Conservation (phyloP, 1,140 invertebrate species). For the Odontomachus brunneus region DNA sequence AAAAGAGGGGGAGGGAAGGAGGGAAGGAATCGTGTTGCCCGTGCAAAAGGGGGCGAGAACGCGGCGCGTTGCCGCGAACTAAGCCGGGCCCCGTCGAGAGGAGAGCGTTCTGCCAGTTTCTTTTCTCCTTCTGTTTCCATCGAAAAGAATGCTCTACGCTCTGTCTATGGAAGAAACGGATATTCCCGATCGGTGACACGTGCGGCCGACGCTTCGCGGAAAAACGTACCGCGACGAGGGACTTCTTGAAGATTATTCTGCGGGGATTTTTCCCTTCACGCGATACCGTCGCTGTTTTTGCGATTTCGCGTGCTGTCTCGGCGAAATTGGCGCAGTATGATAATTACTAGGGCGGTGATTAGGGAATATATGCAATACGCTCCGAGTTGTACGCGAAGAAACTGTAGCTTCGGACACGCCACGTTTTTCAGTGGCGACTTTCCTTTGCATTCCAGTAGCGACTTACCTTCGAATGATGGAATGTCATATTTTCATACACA, state of each 20-base stretch:
- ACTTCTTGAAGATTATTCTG: slow-evolving; percentile 56
- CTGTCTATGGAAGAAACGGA: slow-evolving; percentile 61
- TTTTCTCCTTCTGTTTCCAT: slow-evolving; percentile 68
- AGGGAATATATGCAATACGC: too few species aligned
- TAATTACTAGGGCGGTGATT: too few species aligned
- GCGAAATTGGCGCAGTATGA: too few species aligned
- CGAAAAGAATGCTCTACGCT: slow-evolving; percentile 66
- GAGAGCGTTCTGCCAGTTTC: slow-evolving; percentile 65
- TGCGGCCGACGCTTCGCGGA: slow-evolving; percentile 63
- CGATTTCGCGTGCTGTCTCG: too few species aligned
- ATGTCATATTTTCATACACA: too few species aligned
- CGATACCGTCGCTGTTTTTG: not conserved
- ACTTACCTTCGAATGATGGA: too few species aligned
- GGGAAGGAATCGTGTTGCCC: not conserved
- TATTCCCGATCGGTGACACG: slow-evolving; percentile 63
- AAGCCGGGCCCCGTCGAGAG: slow-evolving; percentile 71
- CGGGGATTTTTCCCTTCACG: not conserved
- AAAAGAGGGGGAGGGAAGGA: slow-evolving; percentile 7
- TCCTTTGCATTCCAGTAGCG: too few species aligned
- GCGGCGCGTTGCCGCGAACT: slow-evolving; percentile 55
- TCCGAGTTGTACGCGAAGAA: too few species aligned
- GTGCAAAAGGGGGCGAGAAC: slow-evolving; percentile 54
- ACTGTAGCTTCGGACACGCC: too few species aligned
- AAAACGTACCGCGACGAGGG: slow-evolving; percentile 60
- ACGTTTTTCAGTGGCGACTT: not conserved